These are phyloP conservation scores for Microtus pennsylvanicus DNA, from an alignment of 2,113 vertebrate species.

Conservation along the genomic window DNA sequence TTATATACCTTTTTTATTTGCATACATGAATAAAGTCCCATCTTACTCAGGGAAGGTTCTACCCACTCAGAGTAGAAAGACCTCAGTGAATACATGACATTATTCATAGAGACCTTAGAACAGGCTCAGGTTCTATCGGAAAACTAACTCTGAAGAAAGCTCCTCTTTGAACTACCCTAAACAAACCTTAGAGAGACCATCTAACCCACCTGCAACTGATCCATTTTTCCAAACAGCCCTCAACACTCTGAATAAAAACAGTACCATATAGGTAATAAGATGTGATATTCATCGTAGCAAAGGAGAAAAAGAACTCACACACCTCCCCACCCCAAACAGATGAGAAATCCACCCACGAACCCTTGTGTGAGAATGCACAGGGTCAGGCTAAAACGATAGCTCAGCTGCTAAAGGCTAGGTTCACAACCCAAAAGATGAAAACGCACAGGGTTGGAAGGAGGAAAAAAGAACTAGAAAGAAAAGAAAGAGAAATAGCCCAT, in stretches of 20 bases:
- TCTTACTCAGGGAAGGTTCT: background rate
- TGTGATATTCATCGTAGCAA: background rate
- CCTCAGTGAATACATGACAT: background rate
- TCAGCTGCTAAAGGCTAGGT: background rate
- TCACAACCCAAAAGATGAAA: background rate
- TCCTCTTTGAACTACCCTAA: background rate
- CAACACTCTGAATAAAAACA: background rate
- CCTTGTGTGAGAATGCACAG: background rate
- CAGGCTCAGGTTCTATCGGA: fast-evolving
- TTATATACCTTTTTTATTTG: background rate
- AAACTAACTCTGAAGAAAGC: background rate
- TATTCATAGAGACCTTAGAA: background rate
- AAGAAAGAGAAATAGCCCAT: background rate
- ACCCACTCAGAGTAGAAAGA: background rate
- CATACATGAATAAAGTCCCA: background rate
- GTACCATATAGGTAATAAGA: background rate
- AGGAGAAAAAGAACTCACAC: background rate
- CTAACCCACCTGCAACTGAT: background rate
- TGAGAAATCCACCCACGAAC: background rate
- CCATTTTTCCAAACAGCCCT: background rate
- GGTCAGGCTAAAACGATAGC: background rate
- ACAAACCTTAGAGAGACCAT: background rate
- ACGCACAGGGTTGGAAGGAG: background rate
- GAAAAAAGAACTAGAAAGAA: background rate
- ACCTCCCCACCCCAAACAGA: background rate